Base-by-base conservation (phyloP, 2,797 vertebrate species). In the Peromyscus eremicus region DNA sequence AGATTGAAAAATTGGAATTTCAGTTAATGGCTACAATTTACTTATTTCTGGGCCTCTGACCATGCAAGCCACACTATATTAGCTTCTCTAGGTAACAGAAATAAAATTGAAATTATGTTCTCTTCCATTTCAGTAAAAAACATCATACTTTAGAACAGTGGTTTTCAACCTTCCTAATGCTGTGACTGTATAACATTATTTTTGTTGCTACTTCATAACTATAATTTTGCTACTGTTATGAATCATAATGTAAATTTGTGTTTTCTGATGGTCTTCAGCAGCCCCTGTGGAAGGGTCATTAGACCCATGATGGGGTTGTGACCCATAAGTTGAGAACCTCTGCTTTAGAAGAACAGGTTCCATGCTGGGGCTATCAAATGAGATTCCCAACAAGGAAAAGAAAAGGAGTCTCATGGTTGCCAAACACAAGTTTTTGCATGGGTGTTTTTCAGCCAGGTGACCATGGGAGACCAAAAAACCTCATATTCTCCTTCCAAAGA, bases 371-470 rank as follows among this genome's bases (percentile, higher is more conserved):
- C 43, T 23, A 27, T 64, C 55, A 40, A 95, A 79, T 1, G 6
- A 73, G 14, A 71, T 40, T 70, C 40, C 71, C 52, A 81, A 93
- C 81, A 13, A 62, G 17, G n/a, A 3, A 91, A 88, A 49, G 25
- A 55, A 85, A 68, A 73, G 52, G 17, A 89, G 40, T 19, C 23
- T 86, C 49, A 76, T 32, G 66, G 34, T 64, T 93, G 71, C 86
- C 80, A 86, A 89, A 87, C 6, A 29, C 5, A 91, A 93, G 32
- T 83, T 92, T 92, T 79, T 29, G 1, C 32, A 9, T 0, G 62
- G 17, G 1, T 77, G 71, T 64, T 86, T 40, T 94, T 94, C 49
- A 96, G 66, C 32, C 94, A 88, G n/a, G n/a, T 90, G 37, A 55
- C 5, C 52, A 46, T 49, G 60, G 46, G 82, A 76, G 13, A 32